phyloP scores from a whole-genome alignment of 2,113 vertebrate species.

The Chloropsis cyanopogon region DNA sequence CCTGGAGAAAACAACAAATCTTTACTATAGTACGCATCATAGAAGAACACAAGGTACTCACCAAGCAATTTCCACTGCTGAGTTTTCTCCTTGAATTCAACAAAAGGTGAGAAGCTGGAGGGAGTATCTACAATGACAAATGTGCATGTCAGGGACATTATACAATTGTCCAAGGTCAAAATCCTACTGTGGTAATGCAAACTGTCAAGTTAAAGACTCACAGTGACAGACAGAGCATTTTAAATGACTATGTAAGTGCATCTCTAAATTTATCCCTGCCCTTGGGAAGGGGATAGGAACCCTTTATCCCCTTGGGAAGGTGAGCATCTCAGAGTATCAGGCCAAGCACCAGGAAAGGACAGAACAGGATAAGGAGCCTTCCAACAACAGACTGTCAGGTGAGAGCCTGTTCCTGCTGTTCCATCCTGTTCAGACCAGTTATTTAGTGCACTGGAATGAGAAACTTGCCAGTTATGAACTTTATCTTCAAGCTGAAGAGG shows the following conservation, averaged over 20 bases:
- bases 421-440: slow-evolving; percentile 81
- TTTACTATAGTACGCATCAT: fast-evolving
- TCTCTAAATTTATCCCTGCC: not conserved
- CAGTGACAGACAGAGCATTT: not conserved
- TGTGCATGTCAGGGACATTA: not conserved
- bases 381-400: not conserved
- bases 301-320: not conserved
- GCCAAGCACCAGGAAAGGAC: not conserved
- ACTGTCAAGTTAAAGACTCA: not conserved
- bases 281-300: not conserved
- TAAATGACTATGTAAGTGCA: not conserved
- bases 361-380: not conserved
- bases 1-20: not conserved
- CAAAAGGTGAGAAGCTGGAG: slow-evolving; percentile 88
- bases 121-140: slow-evolving; percentile 74
- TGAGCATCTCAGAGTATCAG: not conserved
- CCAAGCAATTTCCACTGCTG: slow-evolving; percentile 95
- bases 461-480: slow-evolving; percentile 86
- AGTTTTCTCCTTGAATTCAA: slow-evolving; percentile 88
- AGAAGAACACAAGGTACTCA: slow-evolving; percentile 60
- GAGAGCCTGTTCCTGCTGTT: not conserved
- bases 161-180: not conserved
- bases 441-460: slow-evolving; percentile 86
- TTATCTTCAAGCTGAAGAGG: slow-evolving; percentile 86
- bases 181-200: not conserved